Conservation (phyloP, 1,140 invertebrate genomes). For the Zaprionus africanus region DNA sequence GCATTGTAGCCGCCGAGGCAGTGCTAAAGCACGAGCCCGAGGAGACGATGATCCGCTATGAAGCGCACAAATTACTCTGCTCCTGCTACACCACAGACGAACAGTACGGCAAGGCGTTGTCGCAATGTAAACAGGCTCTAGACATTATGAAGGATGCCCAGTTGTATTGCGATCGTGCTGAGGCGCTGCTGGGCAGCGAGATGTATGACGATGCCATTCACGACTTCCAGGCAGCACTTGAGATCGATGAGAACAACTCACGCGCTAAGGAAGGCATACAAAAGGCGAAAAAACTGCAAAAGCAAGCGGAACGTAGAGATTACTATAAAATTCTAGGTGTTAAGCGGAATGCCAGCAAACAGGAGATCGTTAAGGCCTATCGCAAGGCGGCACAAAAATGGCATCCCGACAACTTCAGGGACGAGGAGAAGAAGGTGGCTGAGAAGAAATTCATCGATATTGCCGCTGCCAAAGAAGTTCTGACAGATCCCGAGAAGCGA, state of each 20-base stretch:
- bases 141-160: conserved; percentile 91
- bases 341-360: conserved; percentile 92
- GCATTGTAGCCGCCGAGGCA: conserved; percentile 90
- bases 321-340: conserved; percentile 98
- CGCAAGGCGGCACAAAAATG: conserved; percentile 98
- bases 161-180: conserved; percentile 95
- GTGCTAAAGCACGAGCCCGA: conserved; percentile 89
- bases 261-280: conserved; percentile 95
- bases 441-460: conserved; percentile 99
- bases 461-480: conserved; percentile 98
- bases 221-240: conserved; percentile 94
- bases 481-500: conserved; percentile 94
- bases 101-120: conserved; percentile 88
- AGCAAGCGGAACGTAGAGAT: conserved; percentile 96
- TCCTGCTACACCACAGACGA: conserved; percentile 90
- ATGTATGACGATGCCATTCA: conserved; percentile 97
- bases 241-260: conserved; percentile 92
- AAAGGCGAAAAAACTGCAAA: conserved; percentile 96
- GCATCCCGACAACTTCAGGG: conserved; percentile 99
- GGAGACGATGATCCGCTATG: conserved; percentile 89
- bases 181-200: conserved; percentile 95
- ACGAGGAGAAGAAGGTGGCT: conserved; percentile 96
- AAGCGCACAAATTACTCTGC: conserved; percentile 90
- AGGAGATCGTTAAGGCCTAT: conserved; percentile 98
- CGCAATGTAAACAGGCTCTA: conserved; percentile 92